These are phyloP conservation scores for Heliconius hewitsoni DNA, from an alignment of 1,140 invertebrate genomes.

Conservation along the genomic window DNA sequence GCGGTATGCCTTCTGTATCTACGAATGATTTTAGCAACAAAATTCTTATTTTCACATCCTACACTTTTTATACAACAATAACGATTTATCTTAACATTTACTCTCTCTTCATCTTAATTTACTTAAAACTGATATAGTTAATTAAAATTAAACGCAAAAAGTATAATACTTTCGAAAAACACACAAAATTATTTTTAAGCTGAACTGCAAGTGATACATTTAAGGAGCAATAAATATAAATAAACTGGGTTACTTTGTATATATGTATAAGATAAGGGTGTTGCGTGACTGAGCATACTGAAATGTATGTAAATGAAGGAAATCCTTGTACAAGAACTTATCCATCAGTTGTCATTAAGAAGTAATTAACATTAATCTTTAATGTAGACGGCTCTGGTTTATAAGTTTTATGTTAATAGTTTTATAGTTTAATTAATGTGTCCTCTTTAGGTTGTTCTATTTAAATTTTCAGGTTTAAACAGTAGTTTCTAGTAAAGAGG, in stretches of 20 bases:
- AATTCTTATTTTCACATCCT: neutral
- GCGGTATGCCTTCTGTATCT: too few species aligned
- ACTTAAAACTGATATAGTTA: neutral
- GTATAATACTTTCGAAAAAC: constrained; percentile 11
- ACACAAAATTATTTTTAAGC: constrained; percentile 16
- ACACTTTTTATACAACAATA: neutral
- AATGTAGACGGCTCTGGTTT: neutral
- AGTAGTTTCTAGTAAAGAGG: neutral
- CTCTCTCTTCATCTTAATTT: neutral
- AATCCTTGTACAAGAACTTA: constrained; percentile 35
- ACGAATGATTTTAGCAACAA: neutral
- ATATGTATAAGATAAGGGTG: constrained; percentile 26
- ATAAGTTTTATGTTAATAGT: constrained; percentile 7
- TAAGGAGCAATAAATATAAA: constrained; percentile 36
- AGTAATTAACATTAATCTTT: constrained; percentile 13
- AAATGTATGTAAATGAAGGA: constrained; percentile 46
- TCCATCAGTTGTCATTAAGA: constrained; percentile 35
- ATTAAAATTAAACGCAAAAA: constrained; percentile 7
- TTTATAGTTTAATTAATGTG: neutral
- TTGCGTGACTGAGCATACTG: constrained; percentile 60
- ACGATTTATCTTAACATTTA: neutral
- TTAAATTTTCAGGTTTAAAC: neutral
- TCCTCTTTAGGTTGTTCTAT: neutral
- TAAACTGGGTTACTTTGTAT: constrained; percentile 28
- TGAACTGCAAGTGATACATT: constrained; percentile 25